Evolutionary conservation across 2,797 vertebrate species (phyloP).

Genomic region (Pangasius larnaudii): DNA sequence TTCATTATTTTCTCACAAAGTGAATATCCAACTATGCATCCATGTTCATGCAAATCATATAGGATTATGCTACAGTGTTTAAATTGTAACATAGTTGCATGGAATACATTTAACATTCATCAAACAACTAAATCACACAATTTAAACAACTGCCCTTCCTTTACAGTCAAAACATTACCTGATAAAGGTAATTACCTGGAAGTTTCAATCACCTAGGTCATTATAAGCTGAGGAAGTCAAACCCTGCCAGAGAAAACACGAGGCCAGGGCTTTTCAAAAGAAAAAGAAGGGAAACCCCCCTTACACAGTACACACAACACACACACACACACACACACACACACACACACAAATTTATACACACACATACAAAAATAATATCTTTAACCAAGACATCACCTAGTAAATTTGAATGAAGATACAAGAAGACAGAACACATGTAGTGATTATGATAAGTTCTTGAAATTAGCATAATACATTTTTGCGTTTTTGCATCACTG

Average conservation of each 20-base stretch:
- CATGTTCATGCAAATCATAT: not conserved
- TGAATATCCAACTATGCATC: not conserved
- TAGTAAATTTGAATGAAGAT: not conserved
- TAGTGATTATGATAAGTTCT: not conserved
- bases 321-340: constrained; percentile 14
- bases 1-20: constrained; percentile 10
- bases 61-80: not conserved
- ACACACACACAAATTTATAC: not conserved
- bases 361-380: not conserved
- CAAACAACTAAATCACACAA: constrained; percentile 36
- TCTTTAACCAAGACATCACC: not conserved
- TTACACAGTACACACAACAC: constrained; percentile 9
- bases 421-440: not conserved
- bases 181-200: constrained; percentile 72
- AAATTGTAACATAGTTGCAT: not conserved
- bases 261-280: constrained; percentile 43
- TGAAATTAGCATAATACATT: not conserved
- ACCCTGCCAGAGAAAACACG: constrained; percentile 42
- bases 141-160: constrained; percentile 50
- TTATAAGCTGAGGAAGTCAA: constrained; percentile 64
- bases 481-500: not conserved
- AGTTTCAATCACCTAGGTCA: constrained; percentile 69
- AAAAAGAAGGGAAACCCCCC: constrained; percentile 26
- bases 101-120: constrained; percentile 10
- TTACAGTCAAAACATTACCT: constrained; percentile 66